A percentile compares a stretch with the other conserved stretches of the same genome.
phyloP scores from a whole-genome alignment of 2,888 invertebrate genomes.

The Eupithecia dodoneata region DNA sequence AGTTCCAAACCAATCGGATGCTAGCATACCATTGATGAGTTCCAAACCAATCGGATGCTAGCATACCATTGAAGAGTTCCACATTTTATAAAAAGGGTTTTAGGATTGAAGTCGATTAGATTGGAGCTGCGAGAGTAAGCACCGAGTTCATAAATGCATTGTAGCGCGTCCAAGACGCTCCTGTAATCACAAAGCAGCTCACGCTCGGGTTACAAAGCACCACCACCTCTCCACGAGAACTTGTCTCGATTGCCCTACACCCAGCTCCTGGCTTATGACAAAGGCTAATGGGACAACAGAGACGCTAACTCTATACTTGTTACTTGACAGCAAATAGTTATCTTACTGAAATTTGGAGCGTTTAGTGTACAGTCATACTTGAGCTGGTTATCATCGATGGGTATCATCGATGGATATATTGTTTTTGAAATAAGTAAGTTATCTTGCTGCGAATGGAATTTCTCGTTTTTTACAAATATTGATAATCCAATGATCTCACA shows the following conservation, averaged over 20 bases:
- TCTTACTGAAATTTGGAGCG: not conserved
- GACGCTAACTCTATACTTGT: constrained; percentile 4
- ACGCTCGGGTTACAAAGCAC: constrained; percentile 23
- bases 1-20: no score
- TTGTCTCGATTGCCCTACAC: constrained; percentile 15
- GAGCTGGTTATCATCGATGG: not conserved
- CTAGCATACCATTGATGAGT: not conserved
- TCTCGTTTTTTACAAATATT: not conserved
- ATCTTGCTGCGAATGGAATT: not conserved
- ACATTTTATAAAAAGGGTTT: not conserved
- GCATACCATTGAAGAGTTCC: not conserved
- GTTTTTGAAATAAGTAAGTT: not conserved
- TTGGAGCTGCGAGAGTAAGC: not conserved
- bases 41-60: not conserved
- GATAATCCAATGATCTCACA: not conserved
- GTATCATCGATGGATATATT: not conserved
- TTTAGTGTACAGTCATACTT: not conserved
- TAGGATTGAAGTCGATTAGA: not conserved
- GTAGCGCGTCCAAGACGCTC: not conserved
- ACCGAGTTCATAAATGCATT: not conserved
- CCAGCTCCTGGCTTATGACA: constrained; percentile 16
- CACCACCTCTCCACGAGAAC: constrained; percentile 11
- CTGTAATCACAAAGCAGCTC: constrained; percentile 23
- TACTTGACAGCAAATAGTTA: not conserved
- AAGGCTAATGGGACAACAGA: constrained; percentile 25